Evolutionary conservation across 2,888 invertebrate genomes (phyloP), one percentile per base, ranked within the genome.

Genomic region (Neoscelio sp.): DNA sequence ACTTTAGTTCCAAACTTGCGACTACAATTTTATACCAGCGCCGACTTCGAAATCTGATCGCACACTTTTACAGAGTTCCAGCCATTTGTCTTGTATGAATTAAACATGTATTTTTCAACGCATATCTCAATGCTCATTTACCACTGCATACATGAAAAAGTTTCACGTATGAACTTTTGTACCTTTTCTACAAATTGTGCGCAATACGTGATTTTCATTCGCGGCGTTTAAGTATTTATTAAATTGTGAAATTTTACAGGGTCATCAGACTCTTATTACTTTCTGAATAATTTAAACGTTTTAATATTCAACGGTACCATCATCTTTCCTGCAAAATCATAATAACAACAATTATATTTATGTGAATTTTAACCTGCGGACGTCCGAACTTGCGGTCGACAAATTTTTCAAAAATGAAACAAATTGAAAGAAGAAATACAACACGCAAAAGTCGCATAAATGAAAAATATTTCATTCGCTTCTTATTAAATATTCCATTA

Each of bases 171-270:
- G 54, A 54, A 35, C 20, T 12, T 60, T 56, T 56, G 12, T 67
- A 17, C 23, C 46, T 33, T 62, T 23, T 10, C 58, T 15, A 15
- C 73, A 46, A 64, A 64, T 56, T 64, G 54, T 20, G 58, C 23
- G 42, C 50, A 20, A 58, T 67, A 75, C 74, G 74, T 75, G 74
- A 58, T 52, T 60, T 75, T 75, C 44, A 58, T 75, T 35, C 52
- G 33, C 17, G 52, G 30, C 12, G 7, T 50, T 42, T 20, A 50
- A 58, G 58, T 64, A 74, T 48, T 65, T 56, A 48, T 52, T 33
- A 74, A 74, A 74, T 58, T 50, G 20, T 23, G 28, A 58, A 67
- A 67, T 67, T 67, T 17, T 17, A 48, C 26, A 35, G 42, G 40
- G 50, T 58, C 74, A 58, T 65, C 74, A 50, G 28, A 74, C 50